Evolutionary conservation across 2,113 vertebrate species (phyloP), one percentile per base, ranked within the genome.

Genomic region (Lontra canadensis): DNA sequence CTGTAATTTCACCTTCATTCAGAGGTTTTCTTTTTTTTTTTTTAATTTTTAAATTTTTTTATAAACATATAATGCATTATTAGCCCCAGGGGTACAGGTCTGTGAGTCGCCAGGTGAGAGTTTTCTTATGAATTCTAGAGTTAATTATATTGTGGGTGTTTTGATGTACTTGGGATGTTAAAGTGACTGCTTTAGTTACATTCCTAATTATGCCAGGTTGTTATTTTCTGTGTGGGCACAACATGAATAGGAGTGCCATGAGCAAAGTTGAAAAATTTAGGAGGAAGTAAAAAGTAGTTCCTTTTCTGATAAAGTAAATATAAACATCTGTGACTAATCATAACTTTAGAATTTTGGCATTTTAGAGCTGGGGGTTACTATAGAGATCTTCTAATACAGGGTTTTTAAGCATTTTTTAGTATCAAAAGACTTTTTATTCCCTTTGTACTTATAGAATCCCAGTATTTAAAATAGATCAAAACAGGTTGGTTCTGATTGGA

Each of bases 231-330:
- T 20, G 14, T 90, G 59, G 31, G 18, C 42, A 34, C 57, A 47
- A 57, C 83, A 52, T 84, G 15, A 78, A 47, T 71, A 69, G 76
- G 29, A 69, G 34, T 65, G 42, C 81, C 63, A 52, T 21, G 44
- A 88, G 23, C 69, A 85, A 55, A 82, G 78, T 52, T 65, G 71
- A 59, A 73, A 95, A 61, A 26, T 39, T 63, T 55, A 74, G 65
- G 76, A 88, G 31, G 52, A 91, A 92, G 26, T 97, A 39, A 97
- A 91, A 88, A 88, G 69, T 47, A 47, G 36, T 21, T 69, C 26
- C 49, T 42, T 96, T 92, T 95, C 81, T 83, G 81, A 81, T 57
- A 92, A 89, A 95, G 36, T 95, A 94, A 96, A 80, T 94, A 23
- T 26, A 97, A 65, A 67, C 25, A 52, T 76, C 57, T 87, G 29